Conservation (phyloP, 2,888 invertebrate species). For the Drosophila kambysellisi region DNA sequence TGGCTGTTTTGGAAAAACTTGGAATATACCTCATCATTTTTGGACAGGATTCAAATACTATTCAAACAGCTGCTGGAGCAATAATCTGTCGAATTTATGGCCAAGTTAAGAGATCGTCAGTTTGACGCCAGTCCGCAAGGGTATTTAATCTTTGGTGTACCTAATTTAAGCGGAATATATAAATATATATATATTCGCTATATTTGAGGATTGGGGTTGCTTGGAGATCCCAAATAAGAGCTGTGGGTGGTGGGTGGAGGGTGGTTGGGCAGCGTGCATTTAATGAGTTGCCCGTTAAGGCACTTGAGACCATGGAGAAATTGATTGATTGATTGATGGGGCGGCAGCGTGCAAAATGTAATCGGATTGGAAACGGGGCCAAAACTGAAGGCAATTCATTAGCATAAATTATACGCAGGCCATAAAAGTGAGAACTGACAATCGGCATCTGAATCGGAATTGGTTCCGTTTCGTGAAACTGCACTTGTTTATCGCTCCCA, state of each 20-base stretch:
- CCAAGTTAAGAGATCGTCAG: neutral
- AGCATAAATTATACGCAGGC: constrained; percentile 68
- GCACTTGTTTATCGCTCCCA: constrained; percentile 27
- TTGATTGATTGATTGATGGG: constrained; percentile 71
- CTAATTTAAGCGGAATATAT: neutral
- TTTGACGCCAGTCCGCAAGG: neutral
- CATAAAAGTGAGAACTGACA: neutral
- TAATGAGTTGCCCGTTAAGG: constrained; percentile 64
- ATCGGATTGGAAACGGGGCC: constrained; percentile 33
- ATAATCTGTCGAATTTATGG: neutral
- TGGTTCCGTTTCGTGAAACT: constrained; percentile 26
- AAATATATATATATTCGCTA: neutral
- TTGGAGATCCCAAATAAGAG: neutral
- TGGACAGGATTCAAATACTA: too few relatives aligned
- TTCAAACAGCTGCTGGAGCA: neutral
- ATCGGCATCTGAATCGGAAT: constrained; percentile 1
- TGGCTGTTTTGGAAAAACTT: too few relatives aligned
- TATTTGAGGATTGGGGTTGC: neutral
- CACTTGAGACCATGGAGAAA: constrained; percentile 54
- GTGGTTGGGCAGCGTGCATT: constrained; percentile 34
- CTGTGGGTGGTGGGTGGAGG: neutral
- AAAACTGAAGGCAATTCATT: constrained; percentile 57
- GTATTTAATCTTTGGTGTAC: neutral
- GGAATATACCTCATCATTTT: too few relatives aligned
- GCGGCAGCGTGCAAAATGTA: constrained; percentile 43